Percentiles rank a stretch among this genome's conserved stretches.
Conservation (phyloP, 2,113 vertebrate genomes). For the Pituophis catenifer region DNA sequence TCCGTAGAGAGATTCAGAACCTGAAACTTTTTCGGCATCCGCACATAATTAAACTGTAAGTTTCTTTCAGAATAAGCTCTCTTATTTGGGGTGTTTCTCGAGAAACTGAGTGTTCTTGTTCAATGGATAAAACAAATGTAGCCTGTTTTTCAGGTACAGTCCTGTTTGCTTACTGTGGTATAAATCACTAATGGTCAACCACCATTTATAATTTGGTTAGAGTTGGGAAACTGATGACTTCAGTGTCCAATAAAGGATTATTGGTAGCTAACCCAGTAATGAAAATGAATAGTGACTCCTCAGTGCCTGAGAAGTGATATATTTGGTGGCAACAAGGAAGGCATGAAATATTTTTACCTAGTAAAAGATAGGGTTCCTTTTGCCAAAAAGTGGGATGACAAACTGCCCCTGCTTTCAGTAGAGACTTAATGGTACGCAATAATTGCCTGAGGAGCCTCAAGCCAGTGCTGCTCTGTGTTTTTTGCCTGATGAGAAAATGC, state of each 20-base stretch:
- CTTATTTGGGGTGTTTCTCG: background rate
- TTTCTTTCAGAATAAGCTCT: conserved; percentile 43
- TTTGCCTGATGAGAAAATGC: background rate
- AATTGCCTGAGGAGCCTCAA: background rate
- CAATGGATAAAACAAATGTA: background rate
- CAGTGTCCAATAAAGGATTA: background rate
- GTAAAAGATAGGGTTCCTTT: background rate
- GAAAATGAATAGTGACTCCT: background rate
- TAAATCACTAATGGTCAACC: background rate
- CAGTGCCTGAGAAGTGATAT: background rate
- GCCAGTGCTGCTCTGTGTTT: background rate
- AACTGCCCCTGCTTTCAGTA: background rate
- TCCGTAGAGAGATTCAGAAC: conserved; percentile 96
- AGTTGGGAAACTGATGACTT: background rate
- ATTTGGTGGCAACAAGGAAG: background rate
- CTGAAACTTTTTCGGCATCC: conserved; percentile 98
- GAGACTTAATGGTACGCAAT: background rate
- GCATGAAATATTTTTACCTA: background rate
- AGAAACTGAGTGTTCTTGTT: background rate
- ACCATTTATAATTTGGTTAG: background rate
- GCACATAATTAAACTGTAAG: conserved; percentile 99
- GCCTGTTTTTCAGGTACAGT: background rate
- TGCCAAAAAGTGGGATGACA: background rate
- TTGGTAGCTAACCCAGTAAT: background rate
- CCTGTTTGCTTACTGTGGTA: background rate